phyloP scores from a whole-genome alignment of 2,888 invertebrate genomes.

The Tipula confusa region DNA sequence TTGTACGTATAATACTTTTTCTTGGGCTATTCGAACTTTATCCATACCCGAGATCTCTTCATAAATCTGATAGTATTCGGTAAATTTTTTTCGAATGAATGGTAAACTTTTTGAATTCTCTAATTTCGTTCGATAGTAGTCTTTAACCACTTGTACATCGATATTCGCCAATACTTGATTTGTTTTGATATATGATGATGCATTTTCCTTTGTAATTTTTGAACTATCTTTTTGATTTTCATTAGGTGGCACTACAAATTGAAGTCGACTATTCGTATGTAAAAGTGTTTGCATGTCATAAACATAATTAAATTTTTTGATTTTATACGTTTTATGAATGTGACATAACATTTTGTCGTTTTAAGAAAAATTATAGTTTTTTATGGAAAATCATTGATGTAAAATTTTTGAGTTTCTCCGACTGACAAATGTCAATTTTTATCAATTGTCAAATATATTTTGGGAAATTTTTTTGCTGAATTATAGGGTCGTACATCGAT shows the following conservation, averaged over 20 bases:
- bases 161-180: neutral
- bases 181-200: neutral
- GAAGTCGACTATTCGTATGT: neutral
- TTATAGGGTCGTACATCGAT: no score
- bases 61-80: neutral
- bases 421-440: neutral
- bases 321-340: neutral
- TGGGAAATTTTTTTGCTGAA: neutral
- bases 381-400: neutral
- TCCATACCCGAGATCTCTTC: conserved; percentile 31
- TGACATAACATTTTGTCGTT: neutral
- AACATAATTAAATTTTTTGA: neutral
- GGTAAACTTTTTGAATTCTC: neutral
- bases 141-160: neutral
- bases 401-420: neutral
- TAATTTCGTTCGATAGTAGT: neutral
- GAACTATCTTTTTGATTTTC: neutral
- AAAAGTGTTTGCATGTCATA: neutral
- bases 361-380: neutral
- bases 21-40: conserved; percentile 31
- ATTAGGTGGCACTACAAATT: neutral
- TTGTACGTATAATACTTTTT: conserved; percentile 21
- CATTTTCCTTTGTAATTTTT: neutral
- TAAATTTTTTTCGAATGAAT: neutral
- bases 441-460: neutral